Percentiles rank a stretch among this genome's conserved stretches.
Conservation (phyloP, 2,113 vertebrate species). For the Emydocephalus ijimae region DNA sequence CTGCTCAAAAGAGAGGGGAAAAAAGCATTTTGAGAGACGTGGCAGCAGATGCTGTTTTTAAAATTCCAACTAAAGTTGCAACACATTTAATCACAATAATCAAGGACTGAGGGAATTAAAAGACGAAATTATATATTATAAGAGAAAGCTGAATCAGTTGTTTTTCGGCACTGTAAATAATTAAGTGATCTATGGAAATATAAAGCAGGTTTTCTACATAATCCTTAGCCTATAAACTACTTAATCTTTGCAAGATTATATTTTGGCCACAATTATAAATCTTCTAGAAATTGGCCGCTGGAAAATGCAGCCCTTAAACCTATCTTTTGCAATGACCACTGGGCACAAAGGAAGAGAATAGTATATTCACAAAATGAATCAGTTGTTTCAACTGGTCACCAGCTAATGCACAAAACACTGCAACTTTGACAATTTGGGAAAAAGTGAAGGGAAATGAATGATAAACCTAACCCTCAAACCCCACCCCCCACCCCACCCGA, state of each 20-base stretch:
- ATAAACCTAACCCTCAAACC: not conserved
- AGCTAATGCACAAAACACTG: not conserved
- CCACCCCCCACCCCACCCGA: accelerated
- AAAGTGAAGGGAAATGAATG: not conserved
- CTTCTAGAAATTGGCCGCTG: not conserved
- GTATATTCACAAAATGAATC: not conserved
- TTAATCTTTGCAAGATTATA: conserved; percentile 1
- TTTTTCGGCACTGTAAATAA: not conserved
- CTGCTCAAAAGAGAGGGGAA: conserved; percentile 44
- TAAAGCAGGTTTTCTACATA: conserved; percentile 11
- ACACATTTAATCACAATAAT: conserved; percentile 29
- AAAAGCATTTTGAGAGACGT: conserved; percentile 41
- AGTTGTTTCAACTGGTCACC: not conserved
- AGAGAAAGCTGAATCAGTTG: conserved; percentile 16
- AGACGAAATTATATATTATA: conserved; percentile 20
- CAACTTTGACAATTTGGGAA: not conserved
- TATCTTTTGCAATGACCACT: not conserved
- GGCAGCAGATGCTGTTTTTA: conserved; percentile 27
- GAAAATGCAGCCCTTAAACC: not conserved
- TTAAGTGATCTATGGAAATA: not conserved
- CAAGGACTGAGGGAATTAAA: not conserved
- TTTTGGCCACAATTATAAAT: not conserved
- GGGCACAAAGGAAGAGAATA: not conserved
- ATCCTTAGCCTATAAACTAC: not conserved
- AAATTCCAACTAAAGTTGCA: conserved; percentile 13